Evolutionary conservation across 2,113 vertebrate species (phyloP).

Genomic region (Phyllostomus discolor): DNA sequence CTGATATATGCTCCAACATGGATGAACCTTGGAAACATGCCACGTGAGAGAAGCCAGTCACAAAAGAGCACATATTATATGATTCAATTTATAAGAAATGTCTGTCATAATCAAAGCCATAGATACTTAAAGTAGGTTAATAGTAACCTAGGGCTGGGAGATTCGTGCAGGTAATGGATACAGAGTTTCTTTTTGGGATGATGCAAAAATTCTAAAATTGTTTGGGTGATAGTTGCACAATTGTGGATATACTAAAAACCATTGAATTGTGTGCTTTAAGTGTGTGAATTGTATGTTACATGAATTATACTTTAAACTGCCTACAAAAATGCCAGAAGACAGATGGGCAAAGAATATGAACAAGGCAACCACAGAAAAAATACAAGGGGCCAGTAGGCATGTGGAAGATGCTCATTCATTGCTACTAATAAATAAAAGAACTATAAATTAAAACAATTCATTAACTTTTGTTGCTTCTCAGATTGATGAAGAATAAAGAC

Average conservation of each 20-base stretch:
- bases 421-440: constrained; percentile 7
- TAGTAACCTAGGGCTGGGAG: neutral
- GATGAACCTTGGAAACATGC: neutral
- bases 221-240: neutral
- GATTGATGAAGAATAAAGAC: constrained; percentile 6
- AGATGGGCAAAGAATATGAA: neutral
- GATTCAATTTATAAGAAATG: neutral
- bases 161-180: neutral
- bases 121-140: neutral
- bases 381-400: neutral
- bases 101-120: neutral
- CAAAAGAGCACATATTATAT: neutral
- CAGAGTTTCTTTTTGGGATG: neutral
- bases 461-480: neutral
- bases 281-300: neutral
- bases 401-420: neutral
- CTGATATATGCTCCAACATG: neutral
- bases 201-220: neutral
- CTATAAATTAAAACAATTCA: neutral
- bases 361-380: neutral
- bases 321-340: neutral
- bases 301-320: neutral
- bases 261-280: neutral
- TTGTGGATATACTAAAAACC: neutral
- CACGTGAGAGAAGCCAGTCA: neutral